Base-by-base conservation (phyloP, 2,797 vertebrate genomes). In the Hydrophis major region DNA sequence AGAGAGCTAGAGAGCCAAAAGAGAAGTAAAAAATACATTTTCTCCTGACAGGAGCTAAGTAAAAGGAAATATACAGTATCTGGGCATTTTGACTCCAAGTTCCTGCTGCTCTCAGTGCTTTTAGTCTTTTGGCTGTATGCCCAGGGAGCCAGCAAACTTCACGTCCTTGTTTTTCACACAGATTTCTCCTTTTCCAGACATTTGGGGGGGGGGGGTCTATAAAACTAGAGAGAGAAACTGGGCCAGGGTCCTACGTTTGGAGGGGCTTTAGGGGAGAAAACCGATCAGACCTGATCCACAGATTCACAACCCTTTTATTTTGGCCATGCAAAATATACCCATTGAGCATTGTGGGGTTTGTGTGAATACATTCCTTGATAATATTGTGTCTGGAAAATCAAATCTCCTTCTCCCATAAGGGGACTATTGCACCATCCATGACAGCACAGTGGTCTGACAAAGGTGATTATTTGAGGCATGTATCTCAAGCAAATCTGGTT, bases 11-110 rank as follows among this genome's bases (percentile, higher is more conserved):
- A 12, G 61, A 88, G 91, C 87, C 87, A 89, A 78, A 78, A 61
- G 53, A 74, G 91, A 87, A 87, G 20, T 91, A 56, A 53, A 87
- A 92, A 59, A 59, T 18, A 63, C 91, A 92, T 92, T 78, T 89
- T 59, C 91, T 59, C n/a, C 55, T 89, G 91, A 92, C 87, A 47
- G 56, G 32, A 78, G n/a, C 28, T 22, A 50, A 69, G 63, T 59
- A 60, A 88, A 92, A 50, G 56, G 63, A 92, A 66, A 88, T 74
- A 59, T 92, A 88, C 87, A 14, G 11, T 50, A 56, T 25, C 27
- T 74, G 91, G 87, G 42, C 74, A 66, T 42, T 12, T 60, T 50
- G 87, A 55, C 74, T 61, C 42, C 2, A 10, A 4, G 4, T 78
- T 59, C 55, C 25, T 20, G 63, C 27, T 18, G 91, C 18, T 88